Percentiles rank a stretch among this genome's conserved stretches.
These are phyloP conservation scores for Pipistrellus pygmaeus DNA, from an alignment of 2,797 vertebrate genomes.

Conservation along the genomic window DNA sequence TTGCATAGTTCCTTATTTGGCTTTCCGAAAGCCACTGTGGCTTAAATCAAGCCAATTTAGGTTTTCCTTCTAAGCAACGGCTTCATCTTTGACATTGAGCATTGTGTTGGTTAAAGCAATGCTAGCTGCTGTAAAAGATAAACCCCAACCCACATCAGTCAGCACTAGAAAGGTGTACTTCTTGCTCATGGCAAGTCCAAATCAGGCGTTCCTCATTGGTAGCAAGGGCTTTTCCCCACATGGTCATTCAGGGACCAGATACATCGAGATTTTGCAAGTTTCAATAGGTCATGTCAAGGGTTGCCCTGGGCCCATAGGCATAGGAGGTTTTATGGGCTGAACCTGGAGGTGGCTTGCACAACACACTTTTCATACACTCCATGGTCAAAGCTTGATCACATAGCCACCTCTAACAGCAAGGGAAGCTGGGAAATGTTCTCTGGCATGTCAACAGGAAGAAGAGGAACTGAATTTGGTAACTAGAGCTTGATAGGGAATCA, in stretches of 20 bases:
- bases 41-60: background rate
- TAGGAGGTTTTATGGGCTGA: background rate
- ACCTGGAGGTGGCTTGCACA: background rate
- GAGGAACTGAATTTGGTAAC: background rate
- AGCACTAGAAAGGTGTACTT: background rate
- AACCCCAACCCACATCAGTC: background rate
- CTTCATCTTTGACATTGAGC: background rate
- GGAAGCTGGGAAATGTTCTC: conserved; percentile 30
- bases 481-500: background rate
- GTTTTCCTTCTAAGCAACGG: background rate
- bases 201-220: background rate
- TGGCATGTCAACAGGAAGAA: background rate
- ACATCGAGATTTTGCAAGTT: background rate
- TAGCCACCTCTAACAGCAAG: background rate
- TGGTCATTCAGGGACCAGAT: background rate
- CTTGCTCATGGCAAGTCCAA: background rate
- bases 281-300: background rate
- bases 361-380: background rate
- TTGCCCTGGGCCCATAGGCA: background rate
- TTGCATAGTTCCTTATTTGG: background rate
- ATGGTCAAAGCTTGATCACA: background rate
- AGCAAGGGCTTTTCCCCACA: background rate
- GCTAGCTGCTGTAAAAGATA: background rate
- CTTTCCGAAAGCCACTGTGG: conserved; percentile 18
- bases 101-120: background rate